Evolutionary conservation across 2,888 invertebrate species (phyloP), one percentile per base, ranked within the genome.

Genomic region (Lumbricus terrestris): DNA sequence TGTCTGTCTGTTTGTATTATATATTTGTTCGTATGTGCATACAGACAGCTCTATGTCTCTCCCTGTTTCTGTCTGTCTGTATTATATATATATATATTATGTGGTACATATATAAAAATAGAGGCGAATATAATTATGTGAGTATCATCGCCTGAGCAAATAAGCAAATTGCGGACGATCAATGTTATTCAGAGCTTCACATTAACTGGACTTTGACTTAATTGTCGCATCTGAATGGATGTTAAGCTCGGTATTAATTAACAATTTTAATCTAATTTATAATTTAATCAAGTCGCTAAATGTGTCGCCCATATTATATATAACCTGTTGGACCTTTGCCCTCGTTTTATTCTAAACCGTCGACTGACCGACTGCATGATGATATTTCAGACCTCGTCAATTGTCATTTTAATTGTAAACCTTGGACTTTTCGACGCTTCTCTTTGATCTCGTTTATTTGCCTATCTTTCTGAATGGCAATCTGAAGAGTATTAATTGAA

Each of bases 271-370:
- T 69, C 69, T 29, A 69, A 69, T n/a, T n/a, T 69, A 69, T 69
- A 69, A 69, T 69, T 69, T 69, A 69, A 69, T 69, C n/a, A 69
- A 69, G n/a, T 69, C n/a, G 69, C n/a, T 69, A n/a, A n/a, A 69
- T 69, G 69, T 47, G 47, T 23, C 18, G 42, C 23, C 23, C n/a
- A n/a, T n/a, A n/a, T n/a, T n/a, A n/a, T n/a, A n/a, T n/a, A n/a
- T 29, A 69, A 69, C 69, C n/a, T 69, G 29, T 69, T 69, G 29
- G 69, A 16, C 69, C 29, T 69, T 2, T 69, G 69, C 69, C n/a
- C n/a, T 69, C n/a, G 11, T 69, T 69, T 69, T 29, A 1, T 69
- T 69, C 69, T 69, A n/a, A n/a, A n/a, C n/a, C n/a, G 16, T 16
- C 6, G 69, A n/a, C n/a, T n/a, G n/a, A n/a, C n/a, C n/a, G 69